Evolutionary conservation across 2,888 invertebrate species (phyloP), one percentile per base, ranked within the genome.

Genomic region (Eupithecia centaureata): DNA sequence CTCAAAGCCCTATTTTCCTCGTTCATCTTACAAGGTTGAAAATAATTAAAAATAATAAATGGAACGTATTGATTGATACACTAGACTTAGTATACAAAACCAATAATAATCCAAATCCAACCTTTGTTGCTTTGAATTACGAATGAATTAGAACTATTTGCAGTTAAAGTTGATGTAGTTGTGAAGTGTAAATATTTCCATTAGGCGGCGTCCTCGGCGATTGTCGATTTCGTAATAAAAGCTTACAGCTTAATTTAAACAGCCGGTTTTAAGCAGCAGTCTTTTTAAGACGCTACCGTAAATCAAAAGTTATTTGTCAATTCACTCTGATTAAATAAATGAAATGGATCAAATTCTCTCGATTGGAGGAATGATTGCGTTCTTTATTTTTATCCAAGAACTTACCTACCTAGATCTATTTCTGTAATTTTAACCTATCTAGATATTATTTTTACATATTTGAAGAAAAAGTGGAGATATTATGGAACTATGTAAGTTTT

Each of bases 141-240:
- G 62, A 57, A 69, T 51, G 51, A 42, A 67, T 69, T 67, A 68
- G 47, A 66, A 67, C 71, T 71, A 70, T 68, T 68, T 68, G 42
- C 47, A 51, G 63, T 63, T 67, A 73, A 73, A 71, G 70, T 70
- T 73, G 71, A 63, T 68, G 69, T 70, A 47, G 68, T 68, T 67
- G 69, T 68, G 52, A 67, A 72, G 75, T 75, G 73, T 72, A 70
- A 75, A 73, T 75, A 73, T 72, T 68, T 66, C 69, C 67, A 75
- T 75, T 73, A 63, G 75, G 52, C 61, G 62, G 68, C 72, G 68
- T 68, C 68, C 73, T 68, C 71, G 71, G 65, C 74, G 77, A 78
- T 81, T 80, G 76, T 75, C 76, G 72, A 79, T 80, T 82, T 79
- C 73, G 77, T 78, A 81, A 80, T 79, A 80, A 77, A 76, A 61